Conservation (phyloP, 2,797 vertebrate genomes). For the Urophycis tenuis region DNA sequence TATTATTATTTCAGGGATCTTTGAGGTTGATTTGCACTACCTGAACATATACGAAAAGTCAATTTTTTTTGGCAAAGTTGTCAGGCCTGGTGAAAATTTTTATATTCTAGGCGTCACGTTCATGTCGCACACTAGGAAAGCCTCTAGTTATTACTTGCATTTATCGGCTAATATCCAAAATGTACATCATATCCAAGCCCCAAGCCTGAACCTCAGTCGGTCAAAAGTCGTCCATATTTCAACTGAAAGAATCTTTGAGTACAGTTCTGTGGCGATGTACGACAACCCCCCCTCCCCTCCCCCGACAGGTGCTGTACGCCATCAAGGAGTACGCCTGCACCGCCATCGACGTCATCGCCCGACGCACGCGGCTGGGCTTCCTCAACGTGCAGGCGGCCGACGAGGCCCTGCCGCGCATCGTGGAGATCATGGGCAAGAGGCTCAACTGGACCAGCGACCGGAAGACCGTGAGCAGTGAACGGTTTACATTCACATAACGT, state of each 20-base stretch:
- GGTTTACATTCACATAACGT: not conserved
- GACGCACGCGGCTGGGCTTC: slow-evolving; percentile 88
- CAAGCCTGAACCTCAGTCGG: not conserved
- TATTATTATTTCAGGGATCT: too few species aligned
- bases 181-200: not conserved
- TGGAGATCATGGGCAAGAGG: slow-evolving; percentile 91
- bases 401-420: slow-evolving; percentile 87
- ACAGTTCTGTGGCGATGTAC: too few species aligned
- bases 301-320: slow-evolving; percentile 81
- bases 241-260: not conserved
- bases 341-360: slow-evolving; percentile 85
- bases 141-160: too few species aligned
- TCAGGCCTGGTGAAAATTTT: too few species aligned
- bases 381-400: slow-evolving; percentile 95
- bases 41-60: too few species aligned
- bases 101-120: too few species aligned
- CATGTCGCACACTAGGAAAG: too few species aligned
- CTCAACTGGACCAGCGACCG: slow-evolving; percentile 82
- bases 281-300: not conserved
- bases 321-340: slow-evolving; percentile 94
- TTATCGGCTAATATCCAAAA: not conserved
- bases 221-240: not conserved
- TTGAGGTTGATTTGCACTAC: too few species aligned
- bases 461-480: slow-evolving; percentile 70
- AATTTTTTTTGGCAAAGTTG: too few species aligned